phyloP scores from a whole-genome alignment of 2,113 vertebrate species.

The Nipponia nippon region DNA sequence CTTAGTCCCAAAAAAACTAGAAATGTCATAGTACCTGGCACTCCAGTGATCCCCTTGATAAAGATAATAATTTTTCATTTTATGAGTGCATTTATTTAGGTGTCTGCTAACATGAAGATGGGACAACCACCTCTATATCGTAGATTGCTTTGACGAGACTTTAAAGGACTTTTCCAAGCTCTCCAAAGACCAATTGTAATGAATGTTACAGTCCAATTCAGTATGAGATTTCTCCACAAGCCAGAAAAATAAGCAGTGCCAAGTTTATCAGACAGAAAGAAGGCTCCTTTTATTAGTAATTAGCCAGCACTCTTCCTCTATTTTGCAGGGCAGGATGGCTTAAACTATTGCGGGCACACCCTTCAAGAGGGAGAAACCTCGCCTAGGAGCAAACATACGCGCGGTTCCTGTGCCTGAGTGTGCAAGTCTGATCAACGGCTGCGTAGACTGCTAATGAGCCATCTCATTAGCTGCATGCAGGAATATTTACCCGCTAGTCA shows the following conservation, averaged over 20 bases:
- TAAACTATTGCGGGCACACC: background rate
- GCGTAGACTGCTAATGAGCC: background rate
- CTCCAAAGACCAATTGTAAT: background rate
- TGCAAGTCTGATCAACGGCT: background rate
- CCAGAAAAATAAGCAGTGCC: background rate
- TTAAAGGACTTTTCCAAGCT: conserved; percentile 1
- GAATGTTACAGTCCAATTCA: background rate
- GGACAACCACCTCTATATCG: background rate
- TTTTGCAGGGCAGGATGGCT: background rate
- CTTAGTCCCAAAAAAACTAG: background rate
- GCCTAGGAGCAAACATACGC: background rate
- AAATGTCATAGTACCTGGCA: background rate
- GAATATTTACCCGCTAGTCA: background rate
- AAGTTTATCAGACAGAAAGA: background rate
- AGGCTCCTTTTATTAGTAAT: background rate
- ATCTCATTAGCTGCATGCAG: background rate
- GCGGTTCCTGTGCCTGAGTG: background rate
- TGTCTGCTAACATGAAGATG: background rate
- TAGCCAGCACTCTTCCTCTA: background rate
- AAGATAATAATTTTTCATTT: background rate
- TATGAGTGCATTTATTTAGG: conserved; percentile 1
- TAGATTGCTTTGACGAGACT: background rate
- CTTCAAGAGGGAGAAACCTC: background rate
- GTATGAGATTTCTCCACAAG: background rate
- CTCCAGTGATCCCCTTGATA: background rate